Conservation (phyloP, 2,888 invertebrate species). For the Dryobota labecula region DNA sequence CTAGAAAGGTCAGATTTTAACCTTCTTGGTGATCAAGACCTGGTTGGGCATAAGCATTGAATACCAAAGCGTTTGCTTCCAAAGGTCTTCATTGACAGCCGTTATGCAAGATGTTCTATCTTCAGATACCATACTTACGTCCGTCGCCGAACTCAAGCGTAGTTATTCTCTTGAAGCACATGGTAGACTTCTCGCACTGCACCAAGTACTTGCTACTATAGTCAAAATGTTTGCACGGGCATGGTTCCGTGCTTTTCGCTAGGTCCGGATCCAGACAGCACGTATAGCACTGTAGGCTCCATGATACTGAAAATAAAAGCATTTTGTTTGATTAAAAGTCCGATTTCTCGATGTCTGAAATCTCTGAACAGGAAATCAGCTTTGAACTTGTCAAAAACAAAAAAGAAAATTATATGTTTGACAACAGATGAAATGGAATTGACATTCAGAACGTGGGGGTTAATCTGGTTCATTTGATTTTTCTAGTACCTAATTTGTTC, state of each 20-base stretch:
- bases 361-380: background rate
- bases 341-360: background rate
- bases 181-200: constrained; percentile 94
- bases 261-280: constrained; percentile 72
- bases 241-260: constrained; percentile 12
- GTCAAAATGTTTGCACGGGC: constrained; percentile 93
- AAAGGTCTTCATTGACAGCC: background rate
- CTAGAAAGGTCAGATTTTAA: background rate
- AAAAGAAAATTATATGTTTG: no score
- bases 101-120: background rate
- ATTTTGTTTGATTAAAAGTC: background rate
- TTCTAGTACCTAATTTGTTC: no score
- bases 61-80: background rate
- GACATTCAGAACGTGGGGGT: no score
- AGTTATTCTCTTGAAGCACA: constrained; percentile 94
- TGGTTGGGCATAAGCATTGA: background rate
- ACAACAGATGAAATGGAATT: no score
- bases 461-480: no score
- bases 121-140: constrained; percentile 84
- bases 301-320: constrained; percentile 74
- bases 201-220: constrained; percentile 90
- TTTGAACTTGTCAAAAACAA: background rate
- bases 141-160: constrained; percentile 91
- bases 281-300: constrained; percentile 77
- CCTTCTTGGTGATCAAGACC: background rate